Base-by-base conservation (phyloP, 2,797 vertebrate species). In the Chrysocyon brachyurus region DNA sequence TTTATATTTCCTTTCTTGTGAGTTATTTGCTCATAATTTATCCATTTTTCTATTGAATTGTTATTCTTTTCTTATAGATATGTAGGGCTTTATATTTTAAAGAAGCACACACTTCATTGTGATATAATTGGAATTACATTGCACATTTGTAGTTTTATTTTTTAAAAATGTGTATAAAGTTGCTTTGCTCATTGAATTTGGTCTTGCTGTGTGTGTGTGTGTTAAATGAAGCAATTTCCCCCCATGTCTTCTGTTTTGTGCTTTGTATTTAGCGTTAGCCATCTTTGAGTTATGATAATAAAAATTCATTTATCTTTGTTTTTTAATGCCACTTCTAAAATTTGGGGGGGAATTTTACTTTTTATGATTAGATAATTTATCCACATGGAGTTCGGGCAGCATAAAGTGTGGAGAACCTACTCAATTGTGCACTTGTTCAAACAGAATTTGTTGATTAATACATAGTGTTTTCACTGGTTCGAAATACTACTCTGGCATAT, bases 1-100 rank as follows among this genome's bases (percentile, higher is more conserved):
- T 83, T 94, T 89, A 36, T 88, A 61, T 94, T 94, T 94, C 46
- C 36, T 87, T 87, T 85, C 89, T 63, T 61, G 22, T 88, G 40
- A 97, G 52, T 94, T 92, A 28, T 40, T 91, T 94, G 46, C 70
- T 94, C 49, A 8, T 46, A 70, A 24, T 86, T 85, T 54, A 73
- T 4, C 52, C 12, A 81, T 56, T 94, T 96, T 89, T 52, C 46
- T 77, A 56, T 1, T 72, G 36, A 10, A 12, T 24, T 91, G 19
- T 31, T 64, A 8, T 54, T 92, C 63, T 84, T 70, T 81, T 66
- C 64, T 61, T 73, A 89, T 2, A 73, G 57, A 81, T 66, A 31
- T 66, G 19, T 22, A 87, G 6, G 8, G 6, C 2, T 91, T 93
- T 93, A 73, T 66, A 63, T 86, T 88, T 92, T 88, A 46, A 88